phyloP scores from a whole-genome alignment of 2,797 vertebrate genomes.

The Siniperca obscura region DNA sequence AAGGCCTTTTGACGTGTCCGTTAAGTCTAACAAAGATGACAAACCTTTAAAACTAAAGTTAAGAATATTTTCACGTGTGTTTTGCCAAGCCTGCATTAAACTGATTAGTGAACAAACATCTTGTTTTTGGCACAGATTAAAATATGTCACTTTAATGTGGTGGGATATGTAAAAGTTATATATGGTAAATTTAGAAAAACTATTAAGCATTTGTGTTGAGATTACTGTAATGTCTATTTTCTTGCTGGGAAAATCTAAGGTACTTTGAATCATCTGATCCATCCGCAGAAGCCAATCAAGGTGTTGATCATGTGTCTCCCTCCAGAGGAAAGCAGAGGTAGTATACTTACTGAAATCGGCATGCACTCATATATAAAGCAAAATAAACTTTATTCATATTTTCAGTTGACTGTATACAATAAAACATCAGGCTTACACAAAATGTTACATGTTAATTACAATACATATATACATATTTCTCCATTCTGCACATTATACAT shows the following conservation, averaged over 20 bases:
- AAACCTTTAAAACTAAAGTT: background rate
- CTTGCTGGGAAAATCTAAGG: background rate
- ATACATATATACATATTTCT: background rate
- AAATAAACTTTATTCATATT: slow-evolving; percentile 74
- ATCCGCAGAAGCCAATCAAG: background rate
- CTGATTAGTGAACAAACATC: background rate
- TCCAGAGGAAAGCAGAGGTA: slow-evolving; percentile 62
- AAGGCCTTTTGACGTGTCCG: slow-evolving; percentile 15
- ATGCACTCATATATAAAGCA: background rate
- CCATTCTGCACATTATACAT: background rate
- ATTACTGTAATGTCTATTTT: background rate
- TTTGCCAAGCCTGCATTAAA: background rate
- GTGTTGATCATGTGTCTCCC: slow-evolving; percentile 52
- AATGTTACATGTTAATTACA: slow-evolving; percentile 3
- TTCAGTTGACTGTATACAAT: slow-evolving; percentile 3
- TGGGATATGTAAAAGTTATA: background rate
- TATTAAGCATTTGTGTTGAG: background rate
- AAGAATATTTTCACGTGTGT: background rate
- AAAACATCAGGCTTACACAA: slow-evolving; percentile 3
- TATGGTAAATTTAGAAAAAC: background rate
- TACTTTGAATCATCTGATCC: slow-evolving; percentile 1
- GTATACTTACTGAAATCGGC: slow-evolving; percentile 6
- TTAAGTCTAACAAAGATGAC: background rate
- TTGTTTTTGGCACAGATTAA: background rate
- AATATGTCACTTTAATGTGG: background rate